Conservation (phyloP, 2,113 vertebrate genomes). For the Canis aureus region DNA sequence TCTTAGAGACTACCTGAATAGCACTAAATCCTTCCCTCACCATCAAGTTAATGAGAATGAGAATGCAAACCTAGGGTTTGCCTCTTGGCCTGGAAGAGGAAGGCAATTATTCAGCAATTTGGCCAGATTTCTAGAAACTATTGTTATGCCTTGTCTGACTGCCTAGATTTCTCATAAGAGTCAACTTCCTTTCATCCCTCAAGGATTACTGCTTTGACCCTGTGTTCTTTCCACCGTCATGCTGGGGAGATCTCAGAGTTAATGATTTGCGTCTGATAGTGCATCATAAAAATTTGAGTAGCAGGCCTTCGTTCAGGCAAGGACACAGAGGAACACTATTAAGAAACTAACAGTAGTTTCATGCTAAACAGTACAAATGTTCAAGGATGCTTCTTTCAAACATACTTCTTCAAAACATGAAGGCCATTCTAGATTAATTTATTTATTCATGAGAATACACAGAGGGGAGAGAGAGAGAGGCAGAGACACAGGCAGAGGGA, state of each 20-base stretch:
- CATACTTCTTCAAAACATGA: slow-evolving; percentile 53
- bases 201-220: slow-evolving; percentile 56
- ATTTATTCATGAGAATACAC: too few relatives aligned
- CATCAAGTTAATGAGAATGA: slow-evolving; percentile 47
- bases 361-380: not conserved
- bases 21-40: not conserved
- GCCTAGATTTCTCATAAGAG: slow-evolving; percentile 53
- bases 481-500: too few relatives aligned
- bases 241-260: slow-evolving; percentile 29
- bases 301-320: slow-evolving; percentile 26
- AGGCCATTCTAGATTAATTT: slow-evolving; percentile 44
- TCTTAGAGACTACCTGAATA: not conserved
- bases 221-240: not conserved
- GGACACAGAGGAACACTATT: slow-evolving; percentile 23
- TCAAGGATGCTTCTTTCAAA: slow-evolving; percentile 55
- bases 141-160: slow-evolving; percentile 38
- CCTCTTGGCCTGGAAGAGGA: slow-evolving; percentile 52
- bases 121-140: slow-evolving; percentile 64
- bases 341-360: slow-evolving; percentile 25
- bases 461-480: too few relatives aligned
- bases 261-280: slow-evolving; percentile 52
- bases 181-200: slow-evolving; percentile 55
- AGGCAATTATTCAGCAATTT: slow-evolving; percentile 40
- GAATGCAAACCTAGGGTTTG: slow-evolving; percentile 45
- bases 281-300: slow-evolving; percentile 45